Conservation (phyloP, 2,888 invertebrate genomes). For the Epinotia nisella region DNA sequence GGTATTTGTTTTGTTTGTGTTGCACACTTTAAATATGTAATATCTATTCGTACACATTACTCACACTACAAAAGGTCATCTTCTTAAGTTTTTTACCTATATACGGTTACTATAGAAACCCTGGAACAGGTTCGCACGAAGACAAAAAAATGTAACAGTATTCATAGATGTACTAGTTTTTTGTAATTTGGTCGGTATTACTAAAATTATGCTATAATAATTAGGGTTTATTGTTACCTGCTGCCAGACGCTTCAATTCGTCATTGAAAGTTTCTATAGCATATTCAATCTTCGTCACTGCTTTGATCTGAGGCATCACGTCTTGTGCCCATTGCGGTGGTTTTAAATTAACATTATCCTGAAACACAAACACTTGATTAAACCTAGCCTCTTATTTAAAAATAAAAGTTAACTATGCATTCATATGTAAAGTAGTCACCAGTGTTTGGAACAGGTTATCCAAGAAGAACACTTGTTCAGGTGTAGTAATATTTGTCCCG, state of each 20-base stretch:
- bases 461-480: conserved; percentile 76
- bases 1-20: too few species aligned
- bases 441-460: conserved; percentile 80
- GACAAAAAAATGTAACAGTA: too few species aligned
- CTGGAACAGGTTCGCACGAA: too few species aligned
- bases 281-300: conserved; percentile 78
- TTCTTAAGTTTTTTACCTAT: too few species aligned
- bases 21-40: too few species aligned
- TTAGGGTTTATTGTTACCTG: conserved; percentile 60
- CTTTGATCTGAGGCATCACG: conserved; percentile 73
- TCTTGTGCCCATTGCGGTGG: conserved; percentile 72
- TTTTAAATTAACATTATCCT: conserved; percentile 73
- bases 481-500: conserved; percentile 68
- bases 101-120: not conserved
- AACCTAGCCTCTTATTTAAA: conserved; percentile 24
- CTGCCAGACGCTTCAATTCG: conserved; percentile 67
- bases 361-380: conserved; percentile 49
- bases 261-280: conserved; percentile 66
- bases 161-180: too few species aligned
- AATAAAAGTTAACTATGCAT: conserved; percentile 5
- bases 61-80: too few species aligned
- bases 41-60: too few species aligned
- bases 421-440: conserved; percentile 57
- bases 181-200: too few species aligned
- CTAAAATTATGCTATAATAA: too few species aligned